Evolutionary conservation across 2,888 invertebrate genomes (phyloP), one percentile per base, ranked within the genome.

Genomic region (Argyresthia albistria): DNA sequence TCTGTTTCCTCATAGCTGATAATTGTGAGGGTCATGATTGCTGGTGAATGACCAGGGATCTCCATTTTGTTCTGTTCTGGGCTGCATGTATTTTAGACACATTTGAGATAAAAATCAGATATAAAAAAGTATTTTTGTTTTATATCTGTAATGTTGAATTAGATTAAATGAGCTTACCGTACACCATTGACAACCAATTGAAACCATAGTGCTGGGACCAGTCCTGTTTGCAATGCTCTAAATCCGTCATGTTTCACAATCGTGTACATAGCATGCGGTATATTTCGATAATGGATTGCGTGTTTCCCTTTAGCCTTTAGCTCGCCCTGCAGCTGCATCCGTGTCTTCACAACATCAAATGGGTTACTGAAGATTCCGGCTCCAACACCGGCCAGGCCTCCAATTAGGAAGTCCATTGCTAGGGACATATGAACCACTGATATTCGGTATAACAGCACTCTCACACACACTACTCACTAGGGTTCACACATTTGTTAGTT

Each of bases 311-410:
- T 89, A 0, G 92, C 91, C 58, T 90, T 86, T 11, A 95, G 78
- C 75, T 95, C 93, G n/a, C 93, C 93, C 80, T 97, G 97, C 12
- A 97, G 86, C 72, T 97, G 97, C 88, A 97, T 92, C 0, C 97
- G 90, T 12, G 94, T 96, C 87, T 97, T 97, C 39, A 96, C 79
- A 8, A 97, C 96, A 70, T 97, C 97, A 61, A 96, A 89, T 0
- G 97, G 97, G 77, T 97, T 97, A 57, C 95, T 95, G 67, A 96
- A 93, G 66, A 94, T 89, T 8, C 95, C 93, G 0, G 95, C 95
- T 2, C 92, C 92, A 35, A 93, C 91, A 0, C 94, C 94, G 0
- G 93, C 92, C 51, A 90, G 59, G n/a, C 91, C 95, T 37, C 93
- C 95, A 48, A 94, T 87, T n/a, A 90, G 63, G 75, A 95, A 94